Evolutionary conservation across 2,888 invertebrate genomes (phyloP), one percentile per base, ranked within the genome.

Genomic region (Troides aeacus): DNA sequence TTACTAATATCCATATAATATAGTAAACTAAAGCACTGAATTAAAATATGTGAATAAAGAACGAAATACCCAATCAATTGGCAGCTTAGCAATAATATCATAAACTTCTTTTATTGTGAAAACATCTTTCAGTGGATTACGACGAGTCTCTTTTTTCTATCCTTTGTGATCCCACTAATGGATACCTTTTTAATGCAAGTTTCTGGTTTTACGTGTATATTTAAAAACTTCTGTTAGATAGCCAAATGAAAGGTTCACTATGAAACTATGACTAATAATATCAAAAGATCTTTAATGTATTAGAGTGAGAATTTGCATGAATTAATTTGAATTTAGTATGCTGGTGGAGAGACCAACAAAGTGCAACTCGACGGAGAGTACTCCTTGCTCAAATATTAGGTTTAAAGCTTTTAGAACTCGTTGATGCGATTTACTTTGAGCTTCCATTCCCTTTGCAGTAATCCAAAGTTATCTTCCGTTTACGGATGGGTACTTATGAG

Each of bases 341-440:
- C n/a, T 36, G 15, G 36, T n/a, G 21, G 21, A 39, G 61, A 39
- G 61, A n/a, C n/a, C 42, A 42, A 61, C 10, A 61, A 42, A 60
- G 39, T 12, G 61, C 39, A 61, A 21, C 57, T n/a, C 39, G 30
- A 2, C 18, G 24, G 15, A 5, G 50, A 62, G 17, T n/a, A 39
- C 18, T 64, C 42, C 8, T 58, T 42, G 10, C n/a, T 39, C 17
- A 42, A 56, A 64, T 64, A 42, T 58, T 64, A 57, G 7, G 39
- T 64, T 64, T 36, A 36, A 64, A 53, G 39, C 10, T 42, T 64
- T 64, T 17, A 57, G 57, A 15, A 23, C 17, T 21, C 1, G 23
- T 23, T 39, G 39, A 58, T 39, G 30, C 36, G 30, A 60, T 60
- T 60, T 60, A 8, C 57, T 57, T 60, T 60, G 36, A 36, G 36